Evolutionary conservation across 2,888 invertebrate species (phyloP), one percentile per base, ranked within the genome.

Genomic region (Callimorpha dominula): DNA sequence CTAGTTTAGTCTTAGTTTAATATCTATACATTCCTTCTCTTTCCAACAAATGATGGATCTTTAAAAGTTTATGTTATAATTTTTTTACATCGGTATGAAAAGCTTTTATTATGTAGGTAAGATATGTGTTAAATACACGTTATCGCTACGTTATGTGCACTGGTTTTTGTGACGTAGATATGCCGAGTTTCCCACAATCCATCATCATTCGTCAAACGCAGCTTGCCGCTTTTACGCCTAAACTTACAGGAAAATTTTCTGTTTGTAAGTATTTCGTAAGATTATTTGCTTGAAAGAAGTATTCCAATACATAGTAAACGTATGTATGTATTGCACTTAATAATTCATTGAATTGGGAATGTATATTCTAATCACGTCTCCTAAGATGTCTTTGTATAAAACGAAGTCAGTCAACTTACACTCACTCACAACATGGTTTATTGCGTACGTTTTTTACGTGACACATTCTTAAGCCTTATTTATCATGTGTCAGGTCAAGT

Each of bases 191-290:
- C 86, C 76, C 86, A 85, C 83, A 80, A 87, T 90, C 86, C 77
- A 82, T 90, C 90, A 90, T 87, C 86, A 88, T 90, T 85, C 87
- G 83, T 90, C 90, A 89, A 84, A 80, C 72, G 74, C 83, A 74
- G 71, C 80, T 76, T 80, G 73, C 80, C 78, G 81, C 83, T 78
- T 80, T 81, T 82, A 73, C 81, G 77, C 76, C 78, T 77, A 82
- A 83, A 85, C 78, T 82, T 81, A 78, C 78, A 78, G 74, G 75
- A 75, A 81, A 78, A 82, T 87, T 85, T 79, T 43, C 71, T 74
- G 73, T 72, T 75, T 74, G 76, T 74, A 74, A 71, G 75, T 76
- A 83, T 76, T 83, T 83, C 72, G 70, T 68, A 70, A 73, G 76
- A 67, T 74, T 66, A 73, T 64, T 72, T 57, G 49, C 60, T 54